phyloP scores from a whole-genome alignment of 2,113 vertebrate species.

The Leptobrachium ailaonicum region DNA sequence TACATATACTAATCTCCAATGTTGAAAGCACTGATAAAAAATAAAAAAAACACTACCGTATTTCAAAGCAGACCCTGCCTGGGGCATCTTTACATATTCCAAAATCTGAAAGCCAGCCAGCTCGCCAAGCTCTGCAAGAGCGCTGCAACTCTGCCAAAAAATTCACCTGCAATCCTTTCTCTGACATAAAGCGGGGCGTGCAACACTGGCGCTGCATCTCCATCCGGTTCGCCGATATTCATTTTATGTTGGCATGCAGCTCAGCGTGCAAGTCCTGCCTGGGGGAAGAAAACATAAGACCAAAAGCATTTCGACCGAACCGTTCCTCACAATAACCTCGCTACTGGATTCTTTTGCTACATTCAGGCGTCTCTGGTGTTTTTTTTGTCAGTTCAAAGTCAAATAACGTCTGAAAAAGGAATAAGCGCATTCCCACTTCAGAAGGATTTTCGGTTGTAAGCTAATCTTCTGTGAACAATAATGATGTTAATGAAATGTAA shows the following conservation, averaged over 20 bases:
- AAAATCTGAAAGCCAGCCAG: not conserved
- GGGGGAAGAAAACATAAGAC: not conserved
- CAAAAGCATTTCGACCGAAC: not conserved
- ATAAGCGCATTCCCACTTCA: not conserved
- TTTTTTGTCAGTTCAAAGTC: slow-evolving; percentile 3
- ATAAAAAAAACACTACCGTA: not conserved
- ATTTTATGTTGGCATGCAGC: not conserved
- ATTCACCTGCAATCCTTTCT: slow-evolving; percentile 13
- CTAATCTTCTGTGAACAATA: not conserved
- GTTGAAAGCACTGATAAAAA: not conserved
- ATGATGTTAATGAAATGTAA: not conserved
- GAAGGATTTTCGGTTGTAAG: not conserved
- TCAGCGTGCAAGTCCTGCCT: not conserved
- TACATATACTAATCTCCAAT: not conserved
- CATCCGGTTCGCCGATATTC: not conserved
- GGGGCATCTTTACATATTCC: slow-evolving; percentile 4
- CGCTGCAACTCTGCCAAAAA: not conserved
- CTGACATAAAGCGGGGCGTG: not conserved
- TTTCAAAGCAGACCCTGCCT: slow-evolving; percentile 13
- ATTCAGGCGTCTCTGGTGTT: not conserved
- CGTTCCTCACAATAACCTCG: not conserved
- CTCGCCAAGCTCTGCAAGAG: not conserved
- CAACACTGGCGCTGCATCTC: not conserved
- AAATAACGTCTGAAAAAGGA: not conserved
- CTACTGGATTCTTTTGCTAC: not conserved